A percentile compares a stretch with the other conserved stretches of the same genome.
These are phyloP conservation scores for Heliconius ismenius DNA, from an alignment of 2,888 invertebrate species.

Conservation along the genomic window DNA sequence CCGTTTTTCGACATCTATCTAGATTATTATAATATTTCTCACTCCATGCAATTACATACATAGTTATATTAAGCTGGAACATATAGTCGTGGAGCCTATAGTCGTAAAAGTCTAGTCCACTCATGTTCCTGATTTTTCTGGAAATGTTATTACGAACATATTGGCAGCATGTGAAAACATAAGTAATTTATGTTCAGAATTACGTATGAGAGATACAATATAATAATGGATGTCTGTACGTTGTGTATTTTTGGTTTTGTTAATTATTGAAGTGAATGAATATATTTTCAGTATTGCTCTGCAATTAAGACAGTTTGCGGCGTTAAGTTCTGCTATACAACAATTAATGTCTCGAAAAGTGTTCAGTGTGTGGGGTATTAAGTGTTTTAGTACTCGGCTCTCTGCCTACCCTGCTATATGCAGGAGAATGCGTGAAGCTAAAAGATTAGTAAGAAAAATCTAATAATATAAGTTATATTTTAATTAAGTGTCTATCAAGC, in stretches of 20 bases:
- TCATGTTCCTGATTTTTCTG: constrained; percentile 17
- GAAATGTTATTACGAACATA: constrained; percentile 8
- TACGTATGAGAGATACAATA: constrained; percentile 3
- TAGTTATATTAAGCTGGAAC: not conserved
- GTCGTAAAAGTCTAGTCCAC: constrained; percentile 26
- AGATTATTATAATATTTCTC: not conserved
- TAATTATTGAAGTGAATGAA: not conserved
- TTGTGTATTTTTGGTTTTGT: not conserved
- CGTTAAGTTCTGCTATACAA: not conserved
- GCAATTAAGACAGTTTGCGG: not conserved
- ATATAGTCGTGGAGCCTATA: not conserved
- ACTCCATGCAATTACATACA: not conserved
- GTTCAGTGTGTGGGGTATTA: not conserved
- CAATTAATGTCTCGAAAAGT: not conserved
- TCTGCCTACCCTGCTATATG: not conserved
- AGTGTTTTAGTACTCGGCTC: no score
- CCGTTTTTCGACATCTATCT: no score
- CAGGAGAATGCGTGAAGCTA: not conserved
- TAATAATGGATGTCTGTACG: not conserved
- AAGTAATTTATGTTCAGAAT: constrained; percentile 13
- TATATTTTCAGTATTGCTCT: not conserved
- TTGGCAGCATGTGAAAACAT: constrained; percentile 19
- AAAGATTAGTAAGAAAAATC: no score
- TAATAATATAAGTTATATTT: no score
- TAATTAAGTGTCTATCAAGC: no score